Percentiles rank a stretch among this genome's conserved stretches.
Conservation (phyloP, 2,888 invertebrate species). For the Drosophila kambysellisi region DNA sequence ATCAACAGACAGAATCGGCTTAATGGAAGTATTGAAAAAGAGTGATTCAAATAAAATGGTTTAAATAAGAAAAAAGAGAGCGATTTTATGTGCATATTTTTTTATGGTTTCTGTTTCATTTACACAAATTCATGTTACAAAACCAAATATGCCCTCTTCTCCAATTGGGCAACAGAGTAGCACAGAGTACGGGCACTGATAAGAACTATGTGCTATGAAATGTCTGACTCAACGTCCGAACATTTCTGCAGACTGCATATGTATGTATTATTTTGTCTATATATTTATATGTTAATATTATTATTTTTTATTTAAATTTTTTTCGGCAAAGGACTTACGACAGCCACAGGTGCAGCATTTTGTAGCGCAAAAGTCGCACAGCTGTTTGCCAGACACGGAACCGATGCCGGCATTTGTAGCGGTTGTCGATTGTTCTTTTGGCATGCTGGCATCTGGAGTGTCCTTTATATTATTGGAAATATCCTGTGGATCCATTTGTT, state of each 20-base stretch:
- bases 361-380: constrained; percentile 28
- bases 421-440: background rate
- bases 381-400: constrained; percentile 24
- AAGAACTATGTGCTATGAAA: background rate
- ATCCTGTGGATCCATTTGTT: constrained; percentile 20
- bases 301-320: background rate
- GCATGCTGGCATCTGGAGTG: background rate
- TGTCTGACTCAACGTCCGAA: background rate
- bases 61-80: background rate
- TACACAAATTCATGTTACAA: too few species aligned
- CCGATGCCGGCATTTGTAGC: constrained; percentile 15
- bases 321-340: constrained; percentile 42
- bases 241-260: background rate
- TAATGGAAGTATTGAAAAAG: background rate
- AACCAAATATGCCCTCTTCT: background rate
- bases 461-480: background rate
- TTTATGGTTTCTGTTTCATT: too few species aligned
- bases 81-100: too few species aligned
- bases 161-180: background rate
- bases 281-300: too few species aligned
- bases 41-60: background rate
- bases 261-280: background rate
- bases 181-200: background rate
- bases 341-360: constrained; percentile 47
- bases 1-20: background rate